These are phyloP conservation scores for Helicoverpa armigera DNA, from an alignment of 1,140 invertebrate genomes.

Conservation along the genomic window DNA sequence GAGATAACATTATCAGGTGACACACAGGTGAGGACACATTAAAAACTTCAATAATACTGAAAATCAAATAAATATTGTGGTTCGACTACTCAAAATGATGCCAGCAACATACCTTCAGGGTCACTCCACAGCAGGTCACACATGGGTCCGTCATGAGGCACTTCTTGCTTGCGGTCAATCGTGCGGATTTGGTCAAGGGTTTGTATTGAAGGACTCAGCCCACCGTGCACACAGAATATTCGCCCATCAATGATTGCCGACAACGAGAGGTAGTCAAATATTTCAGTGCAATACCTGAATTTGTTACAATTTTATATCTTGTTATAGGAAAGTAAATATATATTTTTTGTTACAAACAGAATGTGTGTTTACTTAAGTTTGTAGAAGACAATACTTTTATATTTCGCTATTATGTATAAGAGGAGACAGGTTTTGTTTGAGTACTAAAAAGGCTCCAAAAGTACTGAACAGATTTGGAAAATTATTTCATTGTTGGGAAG, in stretches of 20 bases:
- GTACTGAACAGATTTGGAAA: too few species aligned
- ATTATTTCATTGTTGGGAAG: too few species aligned
- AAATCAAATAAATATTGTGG: too few species aligned
- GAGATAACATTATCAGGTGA: too few species aligned
- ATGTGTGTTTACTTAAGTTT: background rate
- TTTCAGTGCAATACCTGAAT: constrained; percentile 97
- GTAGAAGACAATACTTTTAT: background rate
- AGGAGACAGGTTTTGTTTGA: too few species aligned
- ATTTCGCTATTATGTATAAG: too few species aligned
- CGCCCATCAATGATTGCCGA: constrained; percentile 99
- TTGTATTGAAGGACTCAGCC: constrained; percentile 99
- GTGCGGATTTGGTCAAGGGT: constrained; percentile 99
- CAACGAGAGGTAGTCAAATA: constrained; percentile 99
- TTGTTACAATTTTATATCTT: constrained; percentile 41
- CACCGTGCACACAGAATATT: constrained; percentile 99
- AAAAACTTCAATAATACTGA: too few species aligned
- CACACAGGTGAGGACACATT: too few species aligned
- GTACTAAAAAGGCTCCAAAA: too few species aligned
- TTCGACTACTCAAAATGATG: too few species aligned
- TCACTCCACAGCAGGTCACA: constrained; percentile 99
- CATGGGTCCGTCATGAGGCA: constrained; percentile 99
- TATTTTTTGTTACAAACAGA: background rate
- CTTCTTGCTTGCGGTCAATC: constrained; percentile 99
- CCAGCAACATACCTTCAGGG: constrained; percentile 93
- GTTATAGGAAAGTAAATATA: background rate